Conservation (phyloP, 2,113 vertebrate species). For the Ictalurus furcatus region DNA sequence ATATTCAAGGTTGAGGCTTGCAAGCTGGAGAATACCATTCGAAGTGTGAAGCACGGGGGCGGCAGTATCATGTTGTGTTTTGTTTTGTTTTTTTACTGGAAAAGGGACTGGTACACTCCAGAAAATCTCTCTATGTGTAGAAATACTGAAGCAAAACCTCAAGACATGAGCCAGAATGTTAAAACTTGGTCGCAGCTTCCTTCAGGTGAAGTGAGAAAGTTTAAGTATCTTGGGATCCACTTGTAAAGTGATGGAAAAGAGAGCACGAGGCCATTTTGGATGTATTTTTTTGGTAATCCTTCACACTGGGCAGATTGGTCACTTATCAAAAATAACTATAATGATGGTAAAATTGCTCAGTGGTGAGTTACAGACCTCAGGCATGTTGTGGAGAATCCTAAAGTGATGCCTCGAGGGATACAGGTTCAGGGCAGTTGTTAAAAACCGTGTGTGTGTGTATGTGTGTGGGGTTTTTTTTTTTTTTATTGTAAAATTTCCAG, state of each 20-base stretch:
- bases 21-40: neutral
- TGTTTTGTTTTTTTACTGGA: neutral
- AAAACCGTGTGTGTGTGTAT: neutral
- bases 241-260: neutral
- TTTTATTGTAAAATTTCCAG: neutral
- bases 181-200: neutral
- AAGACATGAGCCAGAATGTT: neutral
- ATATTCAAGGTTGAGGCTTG: neutral
- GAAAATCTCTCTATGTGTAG: neutral
- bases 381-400: slow-evolving; percentile 1
- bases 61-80: neutral
- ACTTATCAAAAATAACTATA: neutral
- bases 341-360: slow-evolving; percentile 5
- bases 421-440: neutral
- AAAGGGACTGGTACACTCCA: neutral
- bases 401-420: neutral
- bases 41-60: neutral
- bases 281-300: neutral
- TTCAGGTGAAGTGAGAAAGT: neutral
- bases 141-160: neutral
- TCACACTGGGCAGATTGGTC: neutral
- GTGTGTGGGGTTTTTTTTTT: neutral
- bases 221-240: neutral
- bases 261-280: neutral
- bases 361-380: neutral